Conservation (phyloP, 2,888 invertebrate genomes). For the Cryptocephalus primarius region DNA sequence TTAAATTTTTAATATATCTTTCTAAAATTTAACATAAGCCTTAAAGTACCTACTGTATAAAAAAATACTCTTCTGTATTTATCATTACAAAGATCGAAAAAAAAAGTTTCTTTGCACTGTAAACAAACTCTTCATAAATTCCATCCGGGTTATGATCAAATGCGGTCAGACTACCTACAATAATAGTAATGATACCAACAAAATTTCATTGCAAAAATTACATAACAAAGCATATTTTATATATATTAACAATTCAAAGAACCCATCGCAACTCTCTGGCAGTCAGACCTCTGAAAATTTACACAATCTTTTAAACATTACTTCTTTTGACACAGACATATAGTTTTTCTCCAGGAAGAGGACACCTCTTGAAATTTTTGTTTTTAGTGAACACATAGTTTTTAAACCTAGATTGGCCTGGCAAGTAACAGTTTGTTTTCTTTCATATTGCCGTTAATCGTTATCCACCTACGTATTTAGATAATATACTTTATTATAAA, state of each 20-base stretch:
- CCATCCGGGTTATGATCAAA: neutral
- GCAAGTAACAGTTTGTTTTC: slow-evolving; percentile 11
- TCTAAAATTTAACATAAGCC: neutral
- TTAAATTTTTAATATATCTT: neutral
- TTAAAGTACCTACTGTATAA: neutral
- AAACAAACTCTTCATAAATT: neutral
- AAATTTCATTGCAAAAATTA: too few species aligned
- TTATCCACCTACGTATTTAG: slow-evolving; percentile 7
- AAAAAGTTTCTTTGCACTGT: neutral
- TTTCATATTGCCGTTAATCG: slow-evolving; percentile 10
- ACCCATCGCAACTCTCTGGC: too few species aligned
- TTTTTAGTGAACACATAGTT: slow-evolving; percentile 14
- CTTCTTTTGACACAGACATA: too few species aligned
- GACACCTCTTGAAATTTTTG: too few species aligned
- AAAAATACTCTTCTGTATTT: neutral
- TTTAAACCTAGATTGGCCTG: slow-evolving; percentile 14
- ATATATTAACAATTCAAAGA: too few species aligned
- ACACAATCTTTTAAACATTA: too few species aligned
- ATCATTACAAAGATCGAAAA: neutral
- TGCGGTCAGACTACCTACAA: neutral
- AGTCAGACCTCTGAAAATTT: too few species aligned
- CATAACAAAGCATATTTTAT: neutral
- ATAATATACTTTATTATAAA: slow-evolving; percentile 8
- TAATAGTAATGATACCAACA: neutral
- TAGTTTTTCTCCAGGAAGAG: too few species aligned